Base-by-base conservation (phyloP, 92 coral and sea anemone genomes). In the Epizoanthus ramosus region DNA sequence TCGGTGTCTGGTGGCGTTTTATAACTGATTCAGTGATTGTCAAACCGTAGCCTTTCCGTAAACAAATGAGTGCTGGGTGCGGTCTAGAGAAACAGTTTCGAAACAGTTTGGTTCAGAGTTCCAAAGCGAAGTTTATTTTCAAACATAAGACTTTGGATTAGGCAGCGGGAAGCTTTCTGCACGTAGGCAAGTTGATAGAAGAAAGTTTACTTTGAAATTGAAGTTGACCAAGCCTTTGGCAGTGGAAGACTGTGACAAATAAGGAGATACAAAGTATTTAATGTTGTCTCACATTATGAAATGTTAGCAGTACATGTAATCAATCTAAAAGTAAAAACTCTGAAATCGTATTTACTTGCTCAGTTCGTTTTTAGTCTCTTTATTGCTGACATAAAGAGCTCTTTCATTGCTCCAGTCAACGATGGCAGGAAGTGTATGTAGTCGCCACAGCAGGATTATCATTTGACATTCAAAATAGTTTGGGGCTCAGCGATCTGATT, bases 401-500 rank as follows among this genome's bases (percentile, higher is more conserved):
- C 41, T 73, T 52, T 74, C 64, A 54, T 12, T 73, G 3, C 64
- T 24, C 41, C 50, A 14, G 35, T 53, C 25, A 37, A 39, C 45
- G 13, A 16, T 31, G 19, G 21, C 64, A 52, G 79, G 24, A 24
- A 54, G 65, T 50, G 54, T 50, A 50, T 50, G 54, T 50, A 10
- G 54, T 50, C 54, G 54, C 9, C 54, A 56, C 79, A 74, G 64
- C 79, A 8, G 13, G 60, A 73, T 52, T 63, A 52, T 63, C 28
- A 74, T 47, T 54, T 74, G 64, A 74, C 79, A 56, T 22, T 21
- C 8, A 57, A 56, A 74, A 74, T 39, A 56, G 63, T 52, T 74
- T 23, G 25, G 47, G 31, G 17, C 16, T 24, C 37, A 31, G 17
- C 21, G 59, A 25, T 74, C 23, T 28, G 79, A 54, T 39, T 74